Percentiles rank a stretch among this genome's conserved stretches.
Evolutionary conservation across 1,140 invertebrate species (phyloP).

Genomic region (Neodiprion fabricii): DNA sequence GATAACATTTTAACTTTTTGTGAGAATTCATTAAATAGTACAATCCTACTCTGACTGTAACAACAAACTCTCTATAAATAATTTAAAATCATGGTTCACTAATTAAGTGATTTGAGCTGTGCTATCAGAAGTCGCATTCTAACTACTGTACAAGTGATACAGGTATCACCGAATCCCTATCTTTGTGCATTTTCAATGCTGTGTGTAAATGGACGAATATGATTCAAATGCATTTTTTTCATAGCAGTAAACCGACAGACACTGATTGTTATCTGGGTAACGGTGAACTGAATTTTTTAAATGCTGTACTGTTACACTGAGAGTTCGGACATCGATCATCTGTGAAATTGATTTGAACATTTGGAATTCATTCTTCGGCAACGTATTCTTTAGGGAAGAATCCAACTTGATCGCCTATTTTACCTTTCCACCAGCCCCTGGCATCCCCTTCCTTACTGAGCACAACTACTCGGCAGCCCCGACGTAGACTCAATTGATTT

Average conservation of each 20-base stretch:
- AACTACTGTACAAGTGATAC: constrained; percentile 7
- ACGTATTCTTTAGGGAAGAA: constrained; percentile 74
- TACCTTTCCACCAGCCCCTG: constrained; percentile 85
- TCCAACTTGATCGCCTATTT: constrained; percentile 69
- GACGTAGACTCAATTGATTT: constrained; percentile 78
- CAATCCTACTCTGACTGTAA: constrained; percentile 10
- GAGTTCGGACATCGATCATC: constrained; percentile 22
- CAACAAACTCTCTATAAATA: neutral
- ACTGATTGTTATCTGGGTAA: constrained; percentile 2
- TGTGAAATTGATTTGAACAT: neutral
- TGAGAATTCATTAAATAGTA: constrained; percentile 5
- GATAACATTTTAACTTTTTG: neutral
- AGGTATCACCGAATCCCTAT: constrained; percentile 31
- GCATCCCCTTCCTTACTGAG: constrained; percentile 79
- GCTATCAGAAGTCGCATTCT: neutral
- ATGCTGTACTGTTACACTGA: constrained; percentile 10
- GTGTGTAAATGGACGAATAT: neutral
- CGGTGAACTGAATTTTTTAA: neutral
- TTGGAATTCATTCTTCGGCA: constrained; percentile 52
- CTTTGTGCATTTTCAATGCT: constrained; percentile 17
- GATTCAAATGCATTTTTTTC: neutral
- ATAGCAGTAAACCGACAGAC: neutral
- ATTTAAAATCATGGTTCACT: too few relatives aligned
- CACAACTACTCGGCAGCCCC: constrained; percentile 80
- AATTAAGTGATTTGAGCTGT: neutral